A percentile compares a stretch with the other conserved stretches of the same genome.
These are phyloP conservation scores for Sipha maydis DNA, from an alignment of 2,888 invertebrate species.

Conservation along the genomic window DNA sequence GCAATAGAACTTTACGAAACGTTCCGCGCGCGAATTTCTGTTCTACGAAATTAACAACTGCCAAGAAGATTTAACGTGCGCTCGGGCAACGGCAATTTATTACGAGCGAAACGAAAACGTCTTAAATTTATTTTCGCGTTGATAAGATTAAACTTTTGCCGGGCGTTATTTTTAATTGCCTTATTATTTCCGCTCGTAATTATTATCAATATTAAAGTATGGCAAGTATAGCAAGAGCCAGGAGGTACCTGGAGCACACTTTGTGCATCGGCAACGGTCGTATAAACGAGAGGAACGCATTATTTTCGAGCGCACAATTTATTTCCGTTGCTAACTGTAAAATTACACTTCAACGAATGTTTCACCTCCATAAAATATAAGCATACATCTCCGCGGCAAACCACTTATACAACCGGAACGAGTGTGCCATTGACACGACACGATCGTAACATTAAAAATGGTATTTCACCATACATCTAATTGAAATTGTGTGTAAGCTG, in stretches of 20 bases:
- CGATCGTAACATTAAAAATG: neutral
- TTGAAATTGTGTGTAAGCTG: neutral
- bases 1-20: conserved; percentile 4
- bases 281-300: neutral
- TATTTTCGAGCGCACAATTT: neutral
- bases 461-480: neutral
- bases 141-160: conserved; percentile 33
- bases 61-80: conserved; percentile 18
- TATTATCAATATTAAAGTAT: neutral
- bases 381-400: neutral
- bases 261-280: neutral
- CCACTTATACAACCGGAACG: neutral
- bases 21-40: neutral
- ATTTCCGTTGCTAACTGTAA: neutral
- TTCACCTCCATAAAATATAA: neutral
- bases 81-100: neutral
- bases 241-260: neutral
- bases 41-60: conserved; percentile 32
- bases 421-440: neutral
- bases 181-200: conserved; percentile 11
- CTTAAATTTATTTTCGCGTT: conserved; percentile 11
- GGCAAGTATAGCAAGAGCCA: no score
- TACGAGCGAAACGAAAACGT: neutral
- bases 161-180: conserved; percentile 22
- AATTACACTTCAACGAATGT: no score